Evolutionary conservation across 2,888 invertebrate species (phyloP), one percentile per base, ranked within the genome.

Genomic region (Eurois occulta): DNA sequence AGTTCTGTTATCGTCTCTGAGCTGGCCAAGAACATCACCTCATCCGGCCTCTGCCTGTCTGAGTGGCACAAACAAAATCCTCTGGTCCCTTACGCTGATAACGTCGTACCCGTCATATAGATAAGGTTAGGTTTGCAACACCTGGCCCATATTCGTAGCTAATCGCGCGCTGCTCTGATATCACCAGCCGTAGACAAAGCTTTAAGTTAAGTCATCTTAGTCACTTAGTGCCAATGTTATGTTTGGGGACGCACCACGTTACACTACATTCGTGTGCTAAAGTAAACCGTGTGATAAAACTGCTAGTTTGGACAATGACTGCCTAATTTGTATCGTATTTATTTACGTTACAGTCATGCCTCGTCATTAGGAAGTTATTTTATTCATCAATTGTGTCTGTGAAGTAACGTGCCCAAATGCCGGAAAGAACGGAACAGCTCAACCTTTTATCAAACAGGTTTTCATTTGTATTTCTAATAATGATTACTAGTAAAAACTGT

Each of bases 61-160:
- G 68, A 77, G 66, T 70, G 71, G 70, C 67, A 78, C 80, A 84
- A 89, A 84, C 81, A 79, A 80, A 74, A 86, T 80, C 80, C 77
- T 81, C 73, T 72, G 73, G 68, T 81, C 85, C 70, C 75, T 77
- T 68, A 71, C 64, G 69, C 7, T 74, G 89, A 89, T 90, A 90
- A 87, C 88, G 84, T 72, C 79, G 83, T 81, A 88, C 72, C 55
- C 62, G 86, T 84, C 84, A 78, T 92, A 87, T 77, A 86, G 91
- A 92, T 93, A 94, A 89, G 85, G 87, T 81, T 85, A 74, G 87
- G 92, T 93, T 94, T 94, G 94, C 94, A 92, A 94, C 95, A 95
- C 91, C 88, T 91, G 94, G 90, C 94, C 96, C 93, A 95, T 92
- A 93, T 95, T 92, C 90, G 86, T 91, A 91, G 86, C 89, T 91